Conservation (phyloP, 1,140 invertebrate species). For the Chionoecetes opilio region DNA sequence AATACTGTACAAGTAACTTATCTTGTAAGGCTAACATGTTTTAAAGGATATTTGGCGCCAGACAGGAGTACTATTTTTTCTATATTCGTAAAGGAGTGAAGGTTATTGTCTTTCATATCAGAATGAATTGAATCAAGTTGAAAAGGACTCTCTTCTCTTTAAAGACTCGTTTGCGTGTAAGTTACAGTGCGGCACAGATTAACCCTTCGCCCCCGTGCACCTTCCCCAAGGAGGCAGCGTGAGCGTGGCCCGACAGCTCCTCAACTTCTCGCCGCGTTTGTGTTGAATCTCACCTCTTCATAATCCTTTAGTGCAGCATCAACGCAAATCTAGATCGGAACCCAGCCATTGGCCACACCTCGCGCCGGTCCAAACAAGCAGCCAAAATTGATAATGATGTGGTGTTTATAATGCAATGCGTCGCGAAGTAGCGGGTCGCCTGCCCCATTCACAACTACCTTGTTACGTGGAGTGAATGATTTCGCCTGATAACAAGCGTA, state of each 20-base stretch:
- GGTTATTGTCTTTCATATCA: too few relatives aligned
- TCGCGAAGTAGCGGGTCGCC: constrained; percentile 54
- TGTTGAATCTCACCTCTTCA: constrained; percentile 49
- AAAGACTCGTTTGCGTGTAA: neutral
- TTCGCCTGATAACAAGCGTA: constrained; percentile 79
- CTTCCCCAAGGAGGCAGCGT: neutral
- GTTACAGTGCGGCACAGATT: neutral
- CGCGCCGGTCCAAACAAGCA: constrained; percentile 62
- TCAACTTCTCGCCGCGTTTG: neutral
- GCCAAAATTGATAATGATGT: constrained; percentile 74
- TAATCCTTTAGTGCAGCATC: constrained; percentile 50
- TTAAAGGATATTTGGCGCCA: too few relatives aligned
- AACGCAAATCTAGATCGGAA: constrained; percentile 50
- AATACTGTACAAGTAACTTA: too few relatives aligned
- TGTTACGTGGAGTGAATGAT: constrained; percentile 77
- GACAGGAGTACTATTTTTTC: too few relatives aligned
- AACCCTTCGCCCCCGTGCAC: neutral
- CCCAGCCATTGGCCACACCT: constrained; percentile 58
- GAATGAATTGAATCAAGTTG: too few relatives aligned
- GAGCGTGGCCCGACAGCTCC: constrained; percentile 3
- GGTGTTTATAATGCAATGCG: constrained; percentile 74
- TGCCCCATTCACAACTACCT: constrained; percentile 70
- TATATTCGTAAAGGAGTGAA: too few relatives aligned
- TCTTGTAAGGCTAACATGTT: too few relatives aligned
- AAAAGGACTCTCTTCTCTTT: too few relatives aligned